Evolutionary conservation across 2,888 invertebrate species (phyloP), one percentile per base, ranked within the genome.

Genomic region (Periphyllus acericola): DNA sequence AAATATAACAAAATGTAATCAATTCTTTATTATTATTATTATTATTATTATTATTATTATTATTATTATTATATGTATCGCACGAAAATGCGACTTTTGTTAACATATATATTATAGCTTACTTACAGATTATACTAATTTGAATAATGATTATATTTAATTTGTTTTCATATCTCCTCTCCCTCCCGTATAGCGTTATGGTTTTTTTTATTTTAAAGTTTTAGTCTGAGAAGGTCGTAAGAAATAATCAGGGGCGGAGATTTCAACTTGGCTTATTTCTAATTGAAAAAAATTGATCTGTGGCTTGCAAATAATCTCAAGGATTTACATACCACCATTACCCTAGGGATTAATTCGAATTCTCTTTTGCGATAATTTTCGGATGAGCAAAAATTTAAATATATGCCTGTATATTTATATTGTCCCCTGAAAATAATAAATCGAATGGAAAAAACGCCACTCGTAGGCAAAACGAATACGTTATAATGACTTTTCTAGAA

Each of bases 241-340:
- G 19, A 60, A 32, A 3, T 21, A 52, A 55, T 21, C 3, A 21
- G 5, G 60, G 9, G 55, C 46, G 71, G 72, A 55, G n/a, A 19
- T n/a, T 36, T 5, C 0, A 36, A 36, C 72, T 74, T 34, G 19
- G 55, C 19, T 74, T 55, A 74, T 32, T 55, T 36, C n/a, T 83
- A 74, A 36, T 55, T 83, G 72, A 55, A 55, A 82, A 81, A 82
- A 83, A 71, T 40, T 52, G 34, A 72, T 83, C 55, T 36, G 55
- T 11, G 36, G 36, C 21, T 83, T 29, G 74, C 74, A 75, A 74
- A 74, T 74, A 74, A 83, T 74, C 74, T n/a, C 29, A n/a, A 83
- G 36, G 36, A 74, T 74, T 74, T 74, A n/a, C 60, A n/a, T n/a
- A 14, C 52, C 19, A 60, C 29, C 36, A 60, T 55, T 36, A 60